Conservation (phyloP, 30 jellyfish, hydroid and myxozoan genomes). For the Morbakka virulenta region DNA sequence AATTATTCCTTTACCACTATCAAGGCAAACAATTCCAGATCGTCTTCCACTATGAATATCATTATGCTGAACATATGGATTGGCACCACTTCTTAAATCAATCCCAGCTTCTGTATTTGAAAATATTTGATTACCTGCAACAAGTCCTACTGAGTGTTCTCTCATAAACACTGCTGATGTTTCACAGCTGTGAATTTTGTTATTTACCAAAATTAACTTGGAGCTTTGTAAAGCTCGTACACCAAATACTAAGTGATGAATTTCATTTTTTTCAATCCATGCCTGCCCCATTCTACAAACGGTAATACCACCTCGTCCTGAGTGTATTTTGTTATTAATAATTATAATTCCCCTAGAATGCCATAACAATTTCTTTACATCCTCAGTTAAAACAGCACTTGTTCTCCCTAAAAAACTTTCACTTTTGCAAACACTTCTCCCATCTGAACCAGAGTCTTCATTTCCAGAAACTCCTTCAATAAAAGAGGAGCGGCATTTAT, state of each 20-base stretch:
- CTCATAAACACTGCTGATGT: conserved; percentile 80
- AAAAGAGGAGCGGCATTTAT: background rate
- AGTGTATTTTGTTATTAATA: conserved; percentile 40
- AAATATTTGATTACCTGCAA: conserved; percentile 71
- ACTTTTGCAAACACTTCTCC: too few species aligned
- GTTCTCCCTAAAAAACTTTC: too few species aligned
- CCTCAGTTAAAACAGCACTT: background rate
- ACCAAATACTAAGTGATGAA: conserved; percentile 60
- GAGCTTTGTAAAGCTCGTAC: conserved; percentile 78
- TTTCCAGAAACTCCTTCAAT: background rate
- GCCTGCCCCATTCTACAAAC: conserved; percentile 80
- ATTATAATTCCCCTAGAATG: conserved; percentile 52
- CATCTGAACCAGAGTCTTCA: background rate
- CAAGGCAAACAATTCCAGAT: conserved; percentile 88
- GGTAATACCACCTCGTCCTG: conserved; percentile 86
- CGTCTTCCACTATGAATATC: conserved; percentile 75
- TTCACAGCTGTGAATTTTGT: conserved; percentile 66
- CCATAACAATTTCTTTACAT: background rate
- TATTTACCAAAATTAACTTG: conserved; percentile 42
- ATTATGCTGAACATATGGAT: conserved; percentile 69
- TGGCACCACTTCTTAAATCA: conserved; percentile 71
- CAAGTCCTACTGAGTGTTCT: conserved; percentile 71
- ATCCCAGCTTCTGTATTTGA: conserved; percentile 78
- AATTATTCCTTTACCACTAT: conserved; percentile 69
- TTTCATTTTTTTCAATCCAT: conserved; percentile 73